Evolutionary conservation across 2,888 invertebrate species (phyloP).

Genomic region (Mongoloraphidia duomilia): DNA sequence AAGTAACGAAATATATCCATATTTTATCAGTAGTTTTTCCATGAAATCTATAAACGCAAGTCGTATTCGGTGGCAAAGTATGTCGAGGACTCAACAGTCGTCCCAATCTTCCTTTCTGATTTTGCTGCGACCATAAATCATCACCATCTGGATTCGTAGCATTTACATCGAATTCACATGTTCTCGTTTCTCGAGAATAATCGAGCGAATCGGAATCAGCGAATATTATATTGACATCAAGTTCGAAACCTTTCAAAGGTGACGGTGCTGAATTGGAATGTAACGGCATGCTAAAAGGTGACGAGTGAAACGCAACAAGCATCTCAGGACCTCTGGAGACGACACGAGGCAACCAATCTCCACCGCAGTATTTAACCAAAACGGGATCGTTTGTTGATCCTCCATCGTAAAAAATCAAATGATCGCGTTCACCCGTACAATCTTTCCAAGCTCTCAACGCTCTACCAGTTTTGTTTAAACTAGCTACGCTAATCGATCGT

Average conservation of each 20-base stretch:
- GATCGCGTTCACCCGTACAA: constrained; percentile 69
- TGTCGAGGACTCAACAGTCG: constrained; percentile 65
- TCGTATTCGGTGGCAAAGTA: constrained; percentile 72
- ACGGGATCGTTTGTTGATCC: constrained; percentile 69
- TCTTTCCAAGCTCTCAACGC: constrained; percentile 69
- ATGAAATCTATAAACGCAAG: constrained; percentile 73
- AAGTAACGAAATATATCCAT: constrained; percentile 79
- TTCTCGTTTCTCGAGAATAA: constrained; percentile 49
- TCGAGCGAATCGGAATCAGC: constrained; percentile 78
- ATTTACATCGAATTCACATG: constrained; percentile 64
- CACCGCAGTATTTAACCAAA: constrained; percentile 76
- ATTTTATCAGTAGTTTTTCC: constrained; percentile 66
- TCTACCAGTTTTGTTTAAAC: constrained; percentile 55
- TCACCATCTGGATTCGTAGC: constrained; percentile 52
- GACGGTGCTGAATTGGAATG: constrained; percentile 45
- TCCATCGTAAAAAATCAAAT: constrained; percentile 77
- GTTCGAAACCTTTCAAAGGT: constrained; percentile 65
- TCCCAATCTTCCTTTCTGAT: constrained; percentile 45
- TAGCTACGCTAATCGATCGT: constrained; percentile 47
- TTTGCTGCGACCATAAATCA: constrained; percentile 34
- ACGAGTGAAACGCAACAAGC: constrained; percentile 78
- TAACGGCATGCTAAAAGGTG: constrained; percentile 67
- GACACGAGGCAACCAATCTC: constrained; percentile 70
- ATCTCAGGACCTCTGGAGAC: constrained; percentile 64
- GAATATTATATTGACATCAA: constrained; percentile 77